phyloP scores from a whole-genome alignment of 2,888 invertebrate genomes.

The Apamea crenata region DNA sequence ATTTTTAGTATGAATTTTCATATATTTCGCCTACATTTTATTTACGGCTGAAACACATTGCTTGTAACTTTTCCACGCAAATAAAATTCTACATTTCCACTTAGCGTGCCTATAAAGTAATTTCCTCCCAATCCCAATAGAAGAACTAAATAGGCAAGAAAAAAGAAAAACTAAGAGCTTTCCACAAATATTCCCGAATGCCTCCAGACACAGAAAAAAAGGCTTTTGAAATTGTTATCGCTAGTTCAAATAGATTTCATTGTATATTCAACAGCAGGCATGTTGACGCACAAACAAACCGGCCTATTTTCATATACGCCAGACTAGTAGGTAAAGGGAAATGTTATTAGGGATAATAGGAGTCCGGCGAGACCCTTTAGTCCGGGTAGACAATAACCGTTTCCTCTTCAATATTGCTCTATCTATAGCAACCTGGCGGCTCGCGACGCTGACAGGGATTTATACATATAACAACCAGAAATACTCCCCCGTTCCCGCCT shows the following conservation, averaged over 20 bases:
- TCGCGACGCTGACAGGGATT: conserved; percentile 64
- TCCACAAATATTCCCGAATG: conserved; percentile 18
- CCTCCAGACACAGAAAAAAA: conserved; percentile 26
- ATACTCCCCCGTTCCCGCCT: conserved; percentile 33
- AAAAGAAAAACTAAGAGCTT: neutral
- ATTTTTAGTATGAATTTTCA: conserved; percentile 53
- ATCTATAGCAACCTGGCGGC: conserved; percentile 65
- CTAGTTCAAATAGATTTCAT: conserved; percentile 49
- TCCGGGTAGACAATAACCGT: conserved; percentile 76
- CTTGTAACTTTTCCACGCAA: conserved; percentile 9
- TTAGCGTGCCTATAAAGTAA: conserved; percentile 9
- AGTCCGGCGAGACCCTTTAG: conserved; percentile 74
- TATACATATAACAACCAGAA: conserved; percentile 59
- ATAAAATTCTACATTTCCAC: conserved; percentile 23
- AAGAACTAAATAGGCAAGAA: neutral
- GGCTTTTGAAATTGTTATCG: conserved; percentile 46
- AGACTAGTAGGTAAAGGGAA: conserved; percentile 70
- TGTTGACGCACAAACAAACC: conserved; percentile 64
- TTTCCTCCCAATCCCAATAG: neutral
- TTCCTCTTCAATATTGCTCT: conserved; percentile 76
- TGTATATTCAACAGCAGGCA: conserved; percentile 59
- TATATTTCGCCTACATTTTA: conserved; percentile 38
- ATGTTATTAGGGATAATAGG: conserved; percentile 78
- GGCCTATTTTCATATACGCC: conserved; percentile 68
- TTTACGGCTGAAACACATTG: conserved; percentile 17